Evolutionary conservation across 2,888 invertebrate species (phyloP), one percentile per base, ranked within the genome.

Genomic region (Synanthedon andrenaeformis): DNA sequence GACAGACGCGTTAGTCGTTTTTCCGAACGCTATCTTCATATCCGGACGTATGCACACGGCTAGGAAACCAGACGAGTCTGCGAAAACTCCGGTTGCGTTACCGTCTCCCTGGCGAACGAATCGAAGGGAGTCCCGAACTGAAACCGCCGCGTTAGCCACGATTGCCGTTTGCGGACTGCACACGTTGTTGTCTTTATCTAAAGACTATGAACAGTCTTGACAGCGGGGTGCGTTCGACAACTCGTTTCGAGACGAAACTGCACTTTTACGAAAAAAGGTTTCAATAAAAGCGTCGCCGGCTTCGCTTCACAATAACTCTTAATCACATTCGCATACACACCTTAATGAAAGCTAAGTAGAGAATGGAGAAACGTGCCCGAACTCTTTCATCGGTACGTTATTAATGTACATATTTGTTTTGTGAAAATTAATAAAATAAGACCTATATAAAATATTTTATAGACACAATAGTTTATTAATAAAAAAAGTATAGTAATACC

Each of bases 1-100:
- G 55, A 58, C 57, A 68, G 68, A 66, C 66, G 65, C 62, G 66
- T 64, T 70, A 64, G 70, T 79, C 72, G 81, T 82, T 84, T 82
- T 83, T 81, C 76, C 76, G 64, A 64, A 63, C 74, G 77, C 77
- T 84, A 83, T 83, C 85, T 84, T 83, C 82, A 83, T 83, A 85
- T 84, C 84, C 85, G 84, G 82, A 69, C 67, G 65, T 61, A 23
- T 23, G 45, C 45, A 45, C 45, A 45, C 42, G 42, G 42, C 42
- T 42, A 42, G 49, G 49, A 49, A 19, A 19, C 49, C 49, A 17
- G 14, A 4, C 17, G 10, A 49, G 49, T 49, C 49, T 49, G 49
- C 49, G 49, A 23, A 49, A 49, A 49, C 49, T 49, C 49, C 23
- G 12, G 23, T 14, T 23, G 2, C 49, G 49, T 49, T 19, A 17